A percentile compares a stretch with the other conserved stretches of the same genome.
These are phyloP conservation scores for Passer montanus DNA, from an alignment of 2,113 vertebrate species.

Conservation along the genomic window DNA sequence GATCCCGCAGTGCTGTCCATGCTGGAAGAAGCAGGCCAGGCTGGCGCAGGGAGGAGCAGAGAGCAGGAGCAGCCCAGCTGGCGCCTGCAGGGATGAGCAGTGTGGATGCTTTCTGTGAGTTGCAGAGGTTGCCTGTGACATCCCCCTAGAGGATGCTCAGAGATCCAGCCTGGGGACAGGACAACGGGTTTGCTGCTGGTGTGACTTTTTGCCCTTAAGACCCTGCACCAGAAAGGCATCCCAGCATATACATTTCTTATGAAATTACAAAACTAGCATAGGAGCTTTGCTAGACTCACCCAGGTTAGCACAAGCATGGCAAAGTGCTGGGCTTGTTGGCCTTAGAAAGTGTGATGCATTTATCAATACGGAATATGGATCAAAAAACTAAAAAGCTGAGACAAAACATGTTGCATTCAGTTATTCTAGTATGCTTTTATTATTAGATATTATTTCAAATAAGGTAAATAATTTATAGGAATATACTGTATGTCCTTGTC, in stretches of 20 bases:
- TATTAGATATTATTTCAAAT: not conserved
- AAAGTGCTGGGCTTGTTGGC: not conserved
- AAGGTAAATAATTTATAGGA: not conserved
- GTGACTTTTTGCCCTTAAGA: not conserved
- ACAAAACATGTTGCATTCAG: not conserved
- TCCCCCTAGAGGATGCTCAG: not conserved
- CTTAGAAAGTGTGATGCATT: not conserved
- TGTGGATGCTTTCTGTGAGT: rapidly evolving
- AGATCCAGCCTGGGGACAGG: not conserved
- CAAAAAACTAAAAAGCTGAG: not conserved
- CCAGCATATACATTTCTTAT: rapidly evolving
- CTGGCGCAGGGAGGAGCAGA: not conserved
- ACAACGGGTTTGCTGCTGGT: not conserved
- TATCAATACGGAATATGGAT: not conserved
- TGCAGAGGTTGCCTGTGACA: not conserved
- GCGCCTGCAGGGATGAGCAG: rapidly evolving
- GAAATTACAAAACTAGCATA: not conserved
- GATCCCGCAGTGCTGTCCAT: rapidly evolving
- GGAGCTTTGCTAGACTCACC: not conserved
- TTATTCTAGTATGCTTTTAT: not conserved
- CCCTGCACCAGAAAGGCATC: not conserved
- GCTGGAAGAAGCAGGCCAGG: not conserved
- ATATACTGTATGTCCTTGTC: not conserved
- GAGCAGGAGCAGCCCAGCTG: not conserved
- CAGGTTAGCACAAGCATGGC: not conserved